phyloP scores from a whole-genome alignment of 2,797 vertebrate species.

The Pseudomugil gertrudae region DNA sequence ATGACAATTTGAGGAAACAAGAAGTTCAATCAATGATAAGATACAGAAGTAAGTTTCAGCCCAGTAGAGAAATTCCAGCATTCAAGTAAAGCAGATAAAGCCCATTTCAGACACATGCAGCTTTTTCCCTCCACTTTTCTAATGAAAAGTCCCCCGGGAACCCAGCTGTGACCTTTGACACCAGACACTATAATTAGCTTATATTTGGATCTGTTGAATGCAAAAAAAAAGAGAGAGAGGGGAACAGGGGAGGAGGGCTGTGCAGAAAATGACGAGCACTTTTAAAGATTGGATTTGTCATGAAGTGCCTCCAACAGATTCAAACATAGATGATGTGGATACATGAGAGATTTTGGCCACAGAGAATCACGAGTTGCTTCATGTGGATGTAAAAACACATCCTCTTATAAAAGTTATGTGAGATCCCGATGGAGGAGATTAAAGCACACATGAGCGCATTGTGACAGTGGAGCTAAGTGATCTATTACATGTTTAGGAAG shows the following conservation, averaged over 20 bases:
- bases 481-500: slow-evolving; percentile 74
- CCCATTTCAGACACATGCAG: slow-evolving; percentile 62
- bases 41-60: neutral
- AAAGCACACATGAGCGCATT: slow-evolving; percentile 44
- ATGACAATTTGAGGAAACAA: neutral
- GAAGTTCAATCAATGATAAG: neutral
- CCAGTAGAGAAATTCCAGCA: slow-evolving; percentile 2
- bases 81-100: slow-evolving; percentile 33
- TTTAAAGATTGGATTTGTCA: slow-evolving; percentile 1
- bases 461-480: slow-evolving; percentile 70
- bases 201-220: slow-evolving; percentile 59
- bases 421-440: slow-evolving; percentile 36
- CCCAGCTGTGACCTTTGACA: slow-evolving; percentile 79
- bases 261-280: slow-evolving; percentile 16
- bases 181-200: slow-evolving; percentile 71
- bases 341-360: neutral
- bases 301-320: slow-evolving; percentile 10
- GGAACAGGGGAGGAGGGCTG: neutral
- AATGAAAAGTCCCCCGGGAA: slow-evolving; percentile 67
- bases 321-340: slow-evolving; percentile 14
- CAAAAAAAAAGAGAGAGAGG: slow-evolving; percentile 20
- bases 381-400: slow-evolving; percentile 11
- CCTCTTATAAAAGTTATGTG: slow-evolving; percentile 8
- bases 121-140: slow-evolving; percentile 66
- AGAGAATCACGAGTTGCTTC: slow-evolving; percentile 8